Evolutionary conservation across 2,888 invertebrate species (phyloP), one percentile per base, ranked within the genome.

Genomic region (Mongoloraphidia duomilia): DNA sequence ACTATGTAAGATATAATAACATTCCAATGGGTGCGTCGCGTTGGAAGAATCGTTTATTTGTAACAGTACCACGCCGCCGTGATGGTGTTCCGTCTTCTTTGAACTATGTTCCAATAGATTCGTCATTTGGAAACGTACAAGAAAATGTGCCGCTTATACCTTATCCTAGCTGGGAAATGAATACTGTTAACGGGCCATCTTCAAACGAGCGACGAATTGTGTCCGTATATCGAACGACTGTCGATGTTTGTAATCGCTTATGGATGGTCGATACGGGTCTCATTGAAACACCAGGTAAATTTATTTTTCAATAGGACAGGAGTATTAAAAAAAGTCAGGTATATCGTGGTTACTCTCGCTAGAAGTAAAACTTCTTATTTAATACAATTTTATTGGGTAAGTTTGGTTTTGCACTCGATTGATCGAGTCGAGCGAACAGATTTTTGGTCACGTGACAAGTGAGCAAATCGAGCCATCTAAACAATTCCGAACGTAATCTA

Each of bases 221-320:
- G 2, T 86, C 81, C 0, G 81, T 85, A 3, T 86, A 86, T 61
- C 70, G 88, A 41, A 76, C 83, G 1, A 71, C 75, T 10, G 75
- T 81, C 0, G 89, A 89, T 61, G 63, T 65, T 2, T 89, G 87
- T 56, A 77, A 80, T 41, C 67, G 87, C 6, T 68, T 89, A 2
- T 89, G 88, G 88, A 80, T 84, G 60, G 75, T 87, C 1, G 88
- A 88, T 59, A 83, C 84, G 0, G 88, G 88, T 2, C 63, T 80
- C 37, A 62, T 82, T 47, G 83, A 86, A 61, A 74, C 80, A 58
- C 75, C 79, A 46, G 74, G 84, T 75, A 63, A 70, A 60, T 59
- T 55, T 9, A 60, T 58, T 5, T 26, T 26, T 26, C 26, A 26
- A 26, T 26, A 26, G 26, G 26, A 26, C 6, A 6, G 6, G 6